Conservation (phyloP, 37 sponge, comb jelly and placozoan species). For the Corticium candelabrum region DNA sequence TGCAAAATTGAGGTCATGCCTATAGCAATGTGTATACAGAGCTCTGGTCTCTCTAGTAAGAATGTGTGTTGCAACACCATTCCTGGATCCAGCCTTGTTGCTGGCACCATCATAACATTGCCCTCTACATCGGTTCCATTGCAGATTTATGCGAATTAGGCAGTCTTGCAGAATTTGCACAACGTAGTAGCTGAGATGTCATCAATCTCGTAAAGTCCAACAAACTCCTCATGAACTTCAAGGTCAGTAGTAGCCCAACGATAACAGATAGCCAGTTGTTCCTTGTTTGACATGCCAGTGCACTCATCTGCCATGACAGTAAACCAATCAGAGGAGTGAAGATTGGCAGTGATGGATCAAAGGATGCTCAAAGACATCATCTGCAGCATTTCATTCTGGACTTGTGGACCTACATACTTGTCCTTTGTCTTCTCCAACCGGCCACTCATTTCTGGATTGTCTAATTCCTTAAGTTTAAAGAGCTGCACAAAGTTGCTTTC, state of each 20-base stretch:
- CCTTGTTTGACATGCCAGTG: background rate
- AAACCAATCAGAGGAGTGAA: background rate
- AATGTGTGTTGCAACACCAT: background rate
- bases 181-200: too few relatives aligned
- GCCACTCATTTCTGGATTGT: background rate
- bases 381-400: background rate
- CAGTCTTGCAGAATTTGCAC: too few relatives aligned
- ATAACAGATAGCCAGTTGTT: background rate
- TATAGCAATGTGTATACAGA: background rate
- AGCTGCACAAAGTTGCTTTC: constrained; percentile 15
- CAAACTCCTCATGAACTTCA: background rate
- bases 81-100: background rate
- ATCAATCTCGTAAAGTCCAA: constrained; percentile 13
- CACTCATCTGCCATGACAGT: background rate
- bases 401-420: background rate
- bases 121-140: background rate
- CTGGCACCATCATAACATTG: background rate
- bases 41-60: background rate
- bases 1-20: background rate
- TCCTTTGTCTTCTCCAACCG: background rate
- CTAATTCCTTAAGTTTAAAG: constrained; percentile 8
- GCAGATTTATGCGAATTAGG: background rate
- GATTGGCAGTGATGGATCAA: background rate
- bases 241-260: background rate
- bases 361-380: background rate